A percentile compares a stretch with the other conserved stretches of the same genome.
Evolutionary conservation across 2,113 vertebrate species (phyloP).

Genomic region (Daboia siamensis): DNA sequence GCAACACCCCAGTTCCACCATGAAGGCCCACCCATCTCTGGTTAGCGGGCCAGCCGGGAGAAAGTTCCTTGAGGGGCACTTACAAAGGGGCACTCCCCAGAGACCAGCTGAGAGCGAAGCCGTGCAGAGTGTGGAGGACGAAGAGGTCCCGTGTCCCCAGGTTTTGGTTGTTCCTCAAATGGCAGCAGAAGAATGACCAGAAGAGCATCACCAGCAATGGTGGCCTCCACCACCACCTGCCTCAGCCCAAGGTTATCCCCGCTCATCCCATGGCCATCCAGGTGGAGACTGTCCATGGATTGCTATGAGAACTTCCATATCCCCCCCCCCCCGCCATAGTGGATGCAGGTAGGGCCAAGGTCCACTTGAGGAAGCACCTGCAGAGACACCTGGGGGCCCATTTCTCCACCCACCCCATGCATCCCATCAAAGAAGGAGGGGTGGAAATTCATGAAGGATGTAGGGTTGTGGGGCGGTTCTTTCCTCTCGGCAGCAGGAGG

Average conservation of each 20-base stretch:
- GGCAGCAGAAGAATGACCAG: neutral
- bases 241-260: neutral
- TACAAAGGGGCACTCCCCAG: neutral
- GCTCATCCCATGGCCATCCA: neutral
- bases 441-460: neutral
- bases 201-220: neutral
- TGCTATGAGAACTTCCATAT: neutral
- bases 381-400: neutral
- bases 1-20: neutral
- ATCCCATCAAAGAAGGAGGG: neutral
- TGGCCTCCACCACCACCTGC: neutral
- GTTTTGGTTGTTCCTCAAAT: neutral
- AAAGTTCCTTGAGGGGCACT: neutral
- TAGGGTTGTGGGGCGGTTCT: rapidly evolving
- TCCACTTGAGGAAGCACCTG: neutral
- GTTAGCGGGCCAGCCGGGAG: too few species aligned
- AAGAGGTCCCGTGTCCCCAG: neutral
- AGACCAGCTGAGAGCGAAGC: neutral
- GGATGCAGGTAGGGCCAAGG: neutral
- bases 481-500: neutral
- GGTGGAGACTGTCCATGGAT: neutral
- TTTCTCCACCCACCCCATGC: neutral
- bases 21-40: neutral
- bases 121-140: neutral
- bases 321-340: neutral